A percentile compares a stretch with the other conserved stretches of the same genome.
Evolutionary conservation across 1,140 invertebrate genomes (phyloP).

Genomic region (Carcinoscorpius rotundicauda): DNA sequence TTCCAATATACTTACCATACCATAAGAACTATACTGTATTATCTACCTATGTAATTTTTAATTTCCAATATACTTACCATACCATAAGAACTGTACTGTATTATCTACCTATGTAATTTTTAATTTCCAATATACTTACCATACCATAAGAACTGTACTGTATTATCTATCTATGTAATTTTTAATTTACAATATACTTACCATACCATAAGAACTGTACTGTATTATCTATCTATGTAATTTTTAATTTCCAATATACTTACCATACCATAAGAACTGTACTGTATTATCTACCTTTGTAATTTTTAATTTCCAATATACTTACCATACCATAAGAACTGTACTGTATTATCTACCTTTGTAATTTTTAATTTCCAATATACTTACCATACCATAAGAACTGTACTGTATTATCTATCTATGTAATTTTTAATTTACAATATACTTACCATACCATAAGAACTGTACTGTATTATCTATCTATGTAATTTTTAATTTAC

Average conservation of each 20-base stretch:
- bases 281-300: not conserved
- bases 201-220: constrained; percentile 99
- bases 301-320: constrained; percentile 15
- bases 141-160: constrained; percentile 89
- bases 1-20: constrained; percentile 63
- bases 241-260: constrained; percentile 28
- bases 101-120: not conserved
- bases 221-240: not conserved
- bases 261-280: constrained; percentile 99
- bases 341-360: not conserved
- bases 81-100: constrained; percentile 75
- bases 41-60: not conserved
- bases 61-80: constrained; percentile 51
- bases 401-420: not conserved
- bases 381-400: constrained; percentile 96
- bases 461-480: too few species aligned
- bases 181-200: constrained; percentile 35
- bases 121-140: constrained; percentile 45
- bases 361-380: not conserved
- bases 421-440: not conserved
- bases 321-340: constrained; percentile 99
- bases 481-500: not conserved
- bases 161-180: not conserved
- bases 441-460: constrained; percentile 90
- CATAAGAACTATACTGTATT: constrained; percentile 49